Percentiles rank a stretch among this genome's conserved stretches.
Evolutionary conservation across 2,113 vertebrate species (phyloP).

Genomic region (Ictalurus punctatus): DNA sequence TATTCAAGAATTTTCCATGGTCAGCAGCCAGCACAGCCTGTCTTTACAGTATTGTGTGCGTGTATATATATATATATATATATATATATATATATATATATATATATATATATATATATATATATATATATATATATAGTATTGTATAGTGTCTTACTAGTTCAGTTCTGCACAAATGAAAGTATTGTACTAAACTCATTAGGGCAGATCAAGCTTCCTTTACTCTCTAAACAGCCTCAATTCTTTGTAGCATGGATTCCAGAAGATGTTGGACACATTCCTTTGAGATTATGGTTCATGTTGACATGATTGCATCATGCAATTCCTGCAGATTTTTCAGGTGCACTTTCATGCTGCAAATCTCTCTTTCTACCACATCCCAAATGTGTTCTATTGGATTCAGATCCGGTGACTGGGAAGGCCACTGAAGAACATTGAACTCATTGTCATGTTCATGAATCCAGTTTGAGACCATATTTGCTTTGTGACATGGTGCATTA

Average conservation of each 20-base stretch:
- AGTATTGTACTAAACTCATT: background rate
- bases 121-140: background rate
- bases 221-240: background rate
- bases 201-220: background rate
- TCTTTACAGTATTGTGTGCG: background rate
- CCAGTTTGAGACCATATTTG: too few relatives aligned
- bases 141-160: background rate
- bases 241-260: background rate
- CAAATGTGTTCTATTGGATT: too few relatives aligned
- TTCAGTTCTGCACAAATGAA: background rate
- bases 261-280: background rate
- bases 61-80: too few relatives aligned
- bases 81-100: too few relatives aligned
- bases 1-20: background rate
- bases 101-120: too few relatives aligned
- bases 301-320: background rate
- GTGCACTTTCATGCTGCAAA: background rate
- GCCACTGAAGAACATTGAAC: too few relatives aligned
- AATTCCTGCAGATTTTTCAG: background rate
- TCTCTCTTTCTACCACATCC: too few relatives aligned
- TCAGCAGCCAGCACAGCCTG: background rate
- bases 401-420: too few relatives aligned
- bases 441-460: too few relatives aligned
- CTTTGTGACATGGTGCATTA: too few relatives aligned
- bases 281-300: background rate